phyloP scores from a whole-genome alignment of 2,888 invertebrate genomes.

The Eurytoma adleriae region DNA sequence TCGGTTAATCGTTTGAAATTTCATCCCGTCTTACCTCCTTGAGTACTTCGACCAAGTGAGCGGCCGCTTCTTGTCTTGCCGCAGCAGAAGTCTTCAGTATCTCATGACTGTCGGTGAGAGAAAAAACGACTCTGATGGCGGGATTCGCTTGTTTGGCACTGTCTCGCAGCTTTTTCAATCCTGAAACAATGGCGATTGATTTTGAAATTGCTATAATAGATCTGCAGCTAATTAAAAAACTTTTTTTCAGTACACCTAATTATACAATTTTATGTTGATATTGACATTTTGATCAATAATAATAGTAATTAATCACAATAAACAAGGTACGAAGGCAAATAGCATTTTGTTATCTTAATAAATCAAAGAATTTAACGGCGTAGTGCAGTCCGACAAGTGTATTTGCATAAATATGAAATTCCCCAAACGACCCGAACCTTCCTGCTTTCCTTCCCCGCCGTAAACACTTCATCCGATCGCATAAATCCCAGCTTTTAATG shows the following conservation, averaged over 20 bases:
- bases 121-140: conserved; percentile 67
- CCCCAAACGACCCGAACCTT: neutral
- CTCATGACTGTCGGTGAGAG: conserved; percentile 66
- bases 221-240: no score
- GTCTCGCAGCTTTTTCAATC: conserved; percentile 55
- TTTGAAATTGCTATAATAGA: no score
- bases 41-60: conserved; percentile 64
- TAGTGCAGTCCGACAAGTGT: no score
- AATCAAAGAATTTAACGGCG: no score
- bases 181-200: conserved; percentile 61
- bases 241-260: no score
- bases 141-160: conserved; percentile 67
- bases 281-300: no score
- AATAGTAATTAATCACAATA: no score
- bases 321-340: no score
- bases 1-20: neutral
- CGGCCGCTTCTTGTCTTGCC: conserved; percentile 64
- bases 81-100: conserved; percentile 66
- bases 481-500: neutral
- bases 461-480: neutral
- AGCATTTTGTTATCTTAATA: no score
- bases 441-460: neutral
- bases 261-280: no score
- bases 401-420: neutral
- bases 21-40: conserved; percentile 65